Percentiles rank a stretch among this genome's conserved stretches.
Conservation (phyloP, 2,797 vertebrate genomes). For the Otolemur crassicaudatus region DNA sequence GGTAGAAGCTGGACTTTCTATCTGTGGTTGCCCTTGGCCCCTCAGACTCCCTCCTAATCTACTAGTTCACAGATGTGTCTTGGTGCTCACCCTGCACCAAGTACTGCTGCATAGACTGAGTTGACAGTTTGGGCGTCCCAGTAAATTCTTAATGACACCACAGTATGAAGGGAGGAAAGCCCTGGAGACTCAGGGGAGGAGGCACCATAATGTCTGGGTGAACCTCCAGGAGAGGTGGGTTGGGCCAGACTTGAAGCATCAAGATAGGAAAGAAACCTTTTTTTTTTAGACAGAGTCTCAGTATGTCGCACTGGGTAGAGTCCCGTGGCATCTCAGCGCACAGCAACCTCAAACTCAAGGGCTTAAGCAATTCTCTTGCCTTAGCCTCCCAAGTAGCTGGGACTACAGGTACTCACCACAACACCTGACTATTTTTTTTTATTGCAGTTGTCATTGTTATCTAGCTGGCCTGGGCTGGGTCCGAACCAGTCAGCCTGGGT, state of each 20-base stretch:
- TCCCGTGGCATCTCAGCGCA: too few species aligned
- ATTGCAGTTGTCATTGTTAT: too few species aligned
- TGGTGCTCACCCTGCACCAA: background rate
- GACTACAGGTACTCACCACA: too few species aligned
- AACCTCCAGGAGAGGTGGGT: background rate
- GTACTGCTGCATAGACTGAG: background rate
- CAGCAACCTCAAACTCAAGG: too few species aligned
- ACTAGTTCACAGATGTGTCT: background rate
- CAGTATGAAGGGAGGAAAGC: background rate
- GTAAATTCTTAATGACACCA: background rate
- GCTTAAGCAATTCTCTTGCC: too few species aligned
- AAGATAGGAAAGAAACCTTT: background rate
- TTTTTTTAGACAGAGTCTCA: too few species aligned
- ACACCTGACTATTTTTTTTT: too few species aligned
- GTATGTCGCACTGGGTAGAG: too few species aligned
- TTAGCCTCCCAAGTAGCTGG: too few species aligned
- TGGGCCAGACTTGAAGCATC: background rate
- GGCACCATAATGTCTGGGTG: background rate
- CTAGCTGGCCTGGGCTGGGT: too few species aligned
- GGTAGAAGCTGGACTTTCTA: background rate
- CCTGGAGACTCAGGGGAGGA: background rate
- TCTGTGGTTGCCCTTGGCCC: background rate
- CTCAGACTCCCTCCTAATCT: too few species aligned
- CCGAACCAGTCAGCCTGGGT: too few species aligned
- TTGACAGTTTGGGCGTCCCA: accelerated